Evolutionary conservation across 2,113 vertebrate genomes (phyloP), one percentile per base, ranked within the genome.

Genomic region (Varanus salvator): DNA sequence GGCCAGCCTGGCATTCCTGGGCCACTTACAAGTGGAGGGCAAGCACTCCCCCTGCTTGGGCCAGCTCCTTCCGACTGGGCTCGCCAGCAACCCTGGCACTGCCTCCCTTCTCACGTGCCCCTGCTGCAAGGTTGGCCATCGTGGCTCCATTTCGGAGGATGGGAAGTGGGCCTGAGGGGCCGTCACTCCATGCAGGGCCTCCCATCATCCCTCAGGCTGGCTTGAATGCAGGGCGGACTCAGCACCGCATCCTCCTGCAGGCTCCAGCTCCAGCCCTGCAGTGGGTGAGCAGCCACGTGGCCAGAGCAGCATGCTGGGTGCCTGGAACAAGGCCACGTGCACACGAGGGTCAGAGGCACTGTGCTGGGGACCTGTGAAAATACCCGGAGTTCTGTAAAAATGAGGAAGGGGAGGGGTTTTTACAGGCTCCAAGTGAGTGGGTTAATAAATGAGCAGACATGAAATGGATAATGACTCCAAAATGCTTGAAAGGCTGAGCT

Each of bases 391-490:
- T 31, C 11, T 72, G 14, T 11, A n/a, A 34, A 12, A 44, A 57
- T 25, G 71, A 76, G n/a, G 9, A 3, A 15, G 29, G 34, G 23
- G 29, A 21, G 9, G 31, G 50, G 5, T 14, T 74, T 74, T 38
- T 50, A 25, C 2, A 48, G 21, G 31, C 4, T 17, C 11, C 19
- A 80, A 25, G 60, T 76, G 34, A 11, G 60, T 34, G 21, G 15
- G 11, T 14, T 80, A 87, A 87, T 68, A 64, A 80, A 69, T 34
- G 38, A 80, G 86, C 19, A 9, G 64, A 34, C 64, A 23, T 69
- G 76, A 80, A 69, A 80, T 80, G 48, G 69, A 87, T 77, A 77
- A 87, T 52, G 44, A 34, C 60, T 69, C 44, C 60, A n/a, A 68
- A 80, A 80, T 80, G 60, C 38, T 44, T 54, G 54, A 29, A 23